These are phyloP conservation scores for Lycocorax pyrrhopterus DNA, from an alignment of 2,113 vertebrate species.

Conservation along the genomic window DNA sequence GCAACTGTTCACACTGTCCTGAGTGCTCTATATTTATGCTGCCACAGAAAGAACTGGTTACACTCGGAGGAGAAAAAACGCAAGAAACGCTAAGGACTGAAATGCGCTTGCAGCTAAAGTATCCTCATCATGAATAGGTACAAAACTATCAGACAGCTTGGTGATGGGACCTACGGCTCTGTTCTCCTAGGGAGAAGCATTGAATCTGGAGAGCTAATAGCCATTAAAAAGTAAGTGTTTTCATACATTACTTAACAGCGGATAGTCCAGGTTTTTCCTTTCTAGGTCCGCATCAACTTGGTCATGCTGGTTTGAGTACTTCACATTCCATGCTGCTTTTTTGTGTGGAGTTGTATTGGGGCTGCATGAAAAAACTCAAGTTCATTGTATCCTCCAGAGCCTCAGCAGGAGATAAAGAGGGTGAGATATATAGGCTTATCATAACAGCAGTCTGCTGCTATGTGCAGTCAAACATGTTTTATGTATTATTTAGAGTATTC, in stretches of 20 bases:
- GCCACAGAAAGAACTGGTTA: conserved; percentile 88
- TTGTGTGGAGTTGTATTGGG: not conserved
- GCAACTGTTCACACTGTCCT: conserved; percentile 65
- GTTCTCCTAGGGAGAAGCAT: conserved; percentile 91
- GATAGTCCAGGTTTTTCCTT: not conserved
- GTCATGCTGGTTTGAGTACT: not conserved
- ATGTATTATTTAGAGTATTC: not conserved
- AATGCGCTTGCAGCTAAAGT: conserved; percentile 52
- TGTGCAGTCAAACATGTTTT: not conserved
- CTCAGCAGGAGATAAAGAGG: not conserved
- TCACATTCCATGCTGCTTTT: not conserved
- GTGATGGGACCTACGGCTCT: conserved; percentile 94
- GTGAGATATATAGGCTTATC: not conserved
- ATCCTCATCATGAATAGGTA: conserved; percentile 90
- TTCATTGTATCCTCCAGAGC: not conserved
- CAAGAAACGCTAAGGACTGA: conserved; percentile 55
- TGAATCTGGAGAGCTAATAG: conserved; percentile 93
- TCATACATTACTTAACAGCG: not conserved
- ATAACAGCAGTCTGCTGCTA: not conserved
- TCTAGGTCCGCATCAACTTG: rapidly evolving
- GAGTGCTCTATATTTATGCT: conserved; percentile 79
- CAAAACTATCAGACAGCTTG: conserved; percentile 90
- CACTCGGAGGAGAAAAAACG: conserved; percentile 69
- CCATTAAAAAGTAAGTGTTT: conserved; percentile 90
- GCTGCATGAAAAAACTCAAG: not conserved